Base-by-base conservation (phyloP, 2,113 vertebrate species). In the Eulacestoma nigropectus region DNA sequence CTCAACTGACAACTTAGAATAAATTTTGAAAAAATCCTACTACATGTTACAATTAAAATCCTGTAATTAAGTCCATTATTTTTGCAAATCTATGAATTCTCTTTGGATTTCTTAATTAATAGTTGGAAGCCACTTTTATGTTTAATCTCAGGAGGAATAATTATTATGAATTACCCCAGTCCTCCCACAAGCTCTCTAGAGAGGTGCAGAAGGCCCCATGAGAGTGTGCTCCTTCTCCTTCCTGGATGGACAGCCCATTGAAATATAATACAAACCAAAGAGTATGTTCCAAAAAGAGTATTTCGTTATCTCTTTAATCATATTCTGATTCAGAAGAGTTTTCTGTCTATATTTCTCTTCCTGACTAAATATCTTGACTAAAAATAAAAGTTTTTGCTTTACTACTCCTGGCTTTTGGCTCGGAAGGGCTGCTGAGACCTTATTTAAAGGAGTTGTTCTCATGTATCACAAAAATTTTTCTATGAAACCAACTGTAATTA, bases 371-470 rank as follows among this genome's bases (percentile, higher is more conserved):
- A 78, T 74, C 62, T 39, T 81, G 59, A 91, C 47, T 87, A 81
- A 93, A 94, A 74, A 56, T 47, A 85, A 97, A 93, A 68, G 41
- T 23, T 95, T 76, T 89, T 91, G 77, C 63, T 57, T 94, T 70
- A 78, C 46, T 29, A 47, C 33, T 73, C 59, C 16, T 68, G 29
- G 23, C 26, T 96, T 96, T 93, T 67, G 78, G 62, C 74, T 90
- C 77, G 72, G 57, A 82, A 87, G 46, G 87, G 33, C 57, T 83
- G 37, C 52, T 79, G 62, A 93, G 63, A 55, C 65, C 27, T 44
- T 68, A 77, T 69, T 95, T 96, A 90, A 92, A 67, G 93, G 83
- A 49, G 17, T 23, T 85, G 25, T 63, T 92, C 49, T 94, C 63
- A 69, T 1, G 7, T n/a, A 70, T 69, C 39, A 29, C 29, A 70